Conservation (phyloP, 2,888 invertebrate genomes). For the Rhyacophila evoluta region DNA sequence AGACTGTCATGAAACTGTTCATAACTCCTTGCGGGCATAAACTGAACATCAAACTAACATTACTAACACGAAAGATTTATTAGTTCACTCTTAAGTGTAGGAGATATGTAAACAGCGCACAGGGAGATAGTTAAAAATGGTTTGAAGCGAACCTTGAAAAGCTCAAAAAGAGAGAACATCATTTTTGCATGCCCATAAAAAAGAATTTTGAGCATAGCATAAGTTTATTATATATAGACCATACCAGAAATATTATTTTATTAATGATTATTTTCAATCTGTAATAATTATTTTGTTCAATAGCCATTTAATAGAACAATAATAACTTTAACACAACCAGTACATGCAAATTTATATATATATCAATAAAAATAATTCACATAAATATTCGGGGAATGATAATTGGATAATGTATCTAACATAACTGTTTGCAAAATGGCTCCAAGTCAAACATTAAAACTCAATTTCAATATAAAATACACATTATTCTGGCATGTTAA, state of each 20-base stretch:
- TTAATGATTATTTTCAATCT: too few species aligned
- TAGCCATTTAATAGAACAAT: not conserved
- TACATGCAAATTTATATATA: not conserved
- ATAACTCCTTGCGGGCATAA: constrained; percentile 88
- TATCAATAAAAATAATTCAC: not conserved
- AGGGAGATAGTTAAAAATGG: constrained; percentile 46
- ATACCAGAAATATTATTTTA: not conserved
- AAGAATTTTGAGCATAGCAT: constrained; percentile 44
- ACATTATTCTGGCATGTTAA: not conserved
- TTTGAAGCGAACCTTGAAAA: constrained; percentile 53
- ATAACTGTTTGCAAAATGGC: too few species aligned
- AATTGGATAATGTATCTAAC: too few species aligned
- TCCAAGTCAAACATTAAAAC: too few species aligned
- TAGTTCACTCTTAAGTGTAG: constrained; percentile 32
- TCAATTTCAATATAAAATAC: not conserved
- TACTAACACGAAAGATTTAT: constrained; percentile 57
- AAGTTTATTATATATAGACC: not conserved
- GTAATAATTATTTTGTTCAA: not conserved
- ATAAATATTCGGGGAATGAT: too few species aligned
- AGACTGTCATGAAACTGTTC: constrained; percentile 90
- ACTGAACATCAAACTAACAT: constrained; percentile 76
- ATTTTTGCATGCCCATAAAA: constrained; percentile 52
- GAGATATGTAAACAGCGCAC: constrained; percentile 25
- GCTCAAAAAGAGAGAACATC: constrained; percentile 50
- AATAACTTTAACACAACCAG: not conserved